A percentile compares a stretch with the other conserved stretches of the same genome.
phyloP scores from a whole-genome alignment of 37 sponge, comb jelly and placozoan genomes.

The Geodia barretti region DNA sequence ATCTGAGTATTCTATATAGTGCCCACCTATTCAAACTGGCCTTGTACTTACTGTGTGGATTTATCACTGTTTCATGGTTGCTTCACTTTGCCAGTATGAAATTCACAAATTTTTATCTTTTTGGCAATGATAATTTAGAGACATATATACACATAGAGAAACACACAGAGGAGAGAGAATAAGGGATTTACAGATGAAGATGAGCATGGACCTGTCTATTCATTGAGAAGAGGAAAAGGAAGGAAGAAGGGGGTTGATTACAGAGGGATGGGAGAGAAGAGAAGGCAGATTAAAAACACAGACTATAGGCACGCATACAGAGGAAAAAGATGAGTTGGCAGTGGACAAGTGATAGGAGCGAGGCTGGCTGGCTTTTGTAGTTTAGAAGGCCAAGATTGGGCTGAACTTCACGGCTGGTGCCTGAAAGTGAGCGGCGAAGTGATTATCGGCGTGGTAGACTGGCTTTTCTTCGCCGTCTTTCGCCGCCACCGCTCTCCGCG shows the following conservation, averaged over 20 bases:
- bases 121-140: no score
- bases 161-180: neutral
- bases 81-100: no score
- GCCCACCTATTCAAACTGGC: no score
- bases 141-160: no score
- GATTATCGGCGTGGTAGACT: slow-evolving; percentile 18
- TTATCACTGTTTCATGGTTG: no score
- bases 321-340: neutral
- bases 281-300: neutral
- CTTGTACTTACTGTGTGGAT: no score
- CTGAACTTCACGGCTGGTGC: slow-evolving; percentile 18
- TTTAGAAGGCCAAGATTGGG: slow-evolving; percentile 55
- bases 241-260: neutral
- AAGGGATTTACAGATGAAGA: neutral
- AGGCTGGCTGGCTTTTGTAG: no score
- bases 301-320: slow-evolving; percentile 1
- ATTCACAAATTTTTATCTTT: no score
- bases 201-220: neutral
- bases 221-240: slow-evolving; percentile 1
- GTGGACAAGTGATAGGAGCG: neutral
- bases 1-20: no score
- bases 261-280: neutral
- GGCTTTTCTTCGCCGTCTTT: no score
- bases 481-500: neutral
- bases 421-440: slow-evolving; percentile 17